These are phyloP conservation scores for Proctacanthus coquilletti DNA, from an alignment of 1,140 invertebrate species.

Conservation along the genomic window DNA sequence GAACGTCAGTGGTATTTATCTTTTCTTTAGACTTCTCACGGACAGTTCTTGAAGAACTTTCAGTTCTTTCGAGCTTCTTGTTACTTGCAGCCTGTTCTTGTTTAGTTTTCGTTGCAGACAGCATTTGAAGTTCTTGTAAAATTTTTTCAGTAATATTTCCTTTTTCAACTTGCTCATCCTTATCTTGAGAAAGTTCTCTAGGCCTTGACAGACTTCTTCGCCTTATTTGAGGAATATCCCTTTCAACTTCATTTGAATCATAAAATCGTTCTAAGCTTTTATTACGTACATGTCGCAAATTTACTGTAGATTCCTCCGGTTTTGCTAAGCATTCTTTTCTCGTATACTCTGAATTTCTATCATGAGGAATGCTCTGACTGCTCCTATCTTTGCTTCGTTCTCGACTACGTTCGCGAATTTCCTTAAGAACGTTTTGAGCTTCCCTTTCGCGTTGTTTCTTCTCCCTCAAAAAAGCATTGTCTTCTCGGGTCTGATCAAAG, in stretches of 20 bases:
- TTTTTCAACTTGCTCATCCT: conserved; percentile 10
- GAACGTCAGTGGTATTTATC: neutral
- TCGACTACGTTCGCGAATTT: conserved; percentile 41
- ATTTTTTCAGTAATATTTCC: conserved; percentile 24
- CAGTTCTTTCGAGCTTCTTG: conserved; percentile 8
- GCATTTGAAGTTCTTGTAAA: conserved; percentile 21
- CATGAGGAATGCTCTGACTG: neutral
- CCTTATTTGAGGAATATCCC: neutral
- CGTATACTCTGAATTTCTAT: neutral
- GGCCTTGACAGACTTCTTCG: conserved; percentile 15
- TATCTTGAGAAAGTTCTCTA: conserved; percentile 13
- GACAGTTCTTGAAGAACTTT: neutral
- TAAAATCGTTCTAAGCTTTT: conserved; percentile 22
- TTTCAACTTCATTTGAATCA: conserved; percentile 6
- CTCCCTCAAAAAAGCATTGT: conserved; percentile 49
- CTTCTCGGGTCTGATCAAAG: conserved; percentile 53
- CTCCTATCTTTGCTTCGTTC: conserved; percentile 9
- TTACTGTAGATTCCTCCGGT: conserved; percentile 4
- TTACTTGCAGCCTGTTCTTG: too few species aligned
- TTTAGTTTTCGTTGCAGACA: conserved; percentile 16
- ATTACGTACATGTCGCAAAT: conserved; percentile 16
- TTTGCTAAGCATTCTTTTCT: neutral
- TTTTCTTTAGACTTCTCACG: conserved; percentile 11
- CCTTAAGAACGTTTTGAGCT: conserved; percentile 44
- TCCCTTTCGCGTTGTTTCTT: conserved; percentile 48